phyloP scores from a whole-genome alignment of 1,140 invertebrate species.

The Philopotamus ludificatus region DNA sequence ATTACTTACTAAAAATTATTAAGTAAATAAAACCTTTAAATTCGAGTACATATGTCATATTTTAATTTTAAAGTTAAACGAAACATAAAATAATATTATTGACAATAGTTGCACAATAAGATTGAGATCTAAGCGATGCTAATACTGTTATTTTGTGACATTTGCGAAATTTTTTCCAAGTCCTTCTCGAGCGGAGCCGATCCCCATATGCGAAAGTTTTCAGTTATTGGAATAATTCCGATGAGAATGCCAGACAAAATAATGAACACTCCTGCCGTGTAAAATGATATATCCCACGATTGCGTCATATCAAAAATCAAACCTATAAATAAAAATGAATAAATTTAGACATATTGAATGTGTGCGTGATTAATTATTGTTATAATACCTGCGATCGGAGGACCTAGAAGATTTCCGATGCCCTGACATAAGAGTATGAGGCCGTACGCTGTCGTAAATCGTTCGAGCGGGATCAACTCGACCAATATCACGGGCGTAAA shows the following conservation, averaged over 20 bases:
- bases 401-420: slow-evolving; percentile 63
- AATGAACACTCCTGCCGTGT: slow-evolving; percentile 72
- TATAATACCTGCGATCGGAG: slow-evolving; percentile 61
- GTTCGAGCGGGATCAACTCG: slow-evolving; percentile 68
- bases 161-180: slow-evolving; percentile 42
- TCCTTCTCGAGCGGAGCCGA: slow-evolving; percentile 64
- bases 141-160: slow-evolving; percentile 40
- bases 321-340: slow-evolving; percentile 54
- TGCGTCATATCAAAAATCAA: slow-evolving; percentile 68
- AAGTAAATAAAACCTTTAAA: too few species aligned
- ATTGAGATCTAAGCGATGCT: slow-evolving; percentile 41
- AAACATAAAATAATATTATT: too few species aligned
- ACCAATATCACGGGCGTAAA: slow-evolving; percentile 86
- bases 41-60: too few species aligned
- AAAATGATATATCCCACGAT: slow-evolving; percentile 72
- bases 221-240: slow-evolving; percentile 64
- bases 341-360: background rate
- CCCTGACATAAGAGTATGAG: slow-evolving; percentile 86
- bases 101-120: too few species aligned
- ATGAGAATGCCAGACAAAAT: slow-evolving; percentile 74
- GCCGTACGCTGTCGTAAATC: slow-evolving; percentile 89
- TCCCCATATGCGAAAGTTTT: slow-evolving; percentile 65
- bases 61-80: too few species aligned
- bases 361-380: too few species aligned
- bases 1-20: too few species aligned